A percentile compares a stretch with the other conserved stretches of the same genome.
Evolutionary conservation across 2,888 invertebrate genomes (phyloP).

Genomic region (Aphidoletes aphidimyza): DNA sequence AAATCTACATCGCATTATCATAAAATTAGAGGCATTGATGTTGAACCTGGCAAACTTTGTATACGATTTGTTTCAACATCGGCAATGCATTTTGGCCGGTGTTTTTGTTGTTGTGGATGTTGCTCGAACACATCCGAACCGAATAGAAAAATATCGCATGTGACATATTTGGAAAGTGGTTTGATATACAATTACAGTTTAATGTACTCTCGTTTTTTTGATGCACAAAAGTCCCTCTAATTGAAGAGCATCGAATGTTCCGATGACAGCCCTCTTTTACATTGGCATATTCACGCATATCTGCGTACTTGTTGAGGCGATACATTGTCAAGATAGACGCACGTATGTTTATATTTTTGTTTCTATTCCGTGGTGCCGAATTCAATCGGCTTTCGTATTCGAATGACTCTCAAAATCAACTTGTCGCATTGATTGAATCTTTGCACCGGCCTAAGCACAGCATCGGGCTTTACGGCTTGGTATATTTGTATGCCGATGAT

Average conservation of each 20-base stretch:
- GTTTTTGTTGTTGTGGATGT: not conserved
- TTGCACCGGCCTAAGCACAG: too few relatives aligned
- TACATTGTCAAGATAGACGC: not conserved
- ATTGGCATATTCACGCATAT: not conserved
- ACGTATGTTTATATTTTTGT: constrained; percentile 30
- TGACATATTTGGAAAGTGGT: constrained; percentile 44
- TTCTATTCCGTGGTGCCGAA: not conserved
- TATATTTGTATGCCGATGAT: constrained; percentile 17
- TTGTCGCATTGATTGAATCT: constrained; percentile 14
- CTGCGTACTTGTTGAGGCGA: constrained; percentile 48
- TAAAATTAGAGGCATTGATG: constrained; percentile 49
- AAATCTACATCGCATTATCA: constrained; percentile 41
- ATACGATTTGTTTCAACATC: not conserved
- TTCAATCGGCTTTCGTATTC: not conserved
- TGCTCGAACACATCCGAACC: too few relatives aligned
- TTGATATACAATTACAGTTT: constrained; percentile 48
- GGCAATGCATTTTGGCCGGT: not conserved
- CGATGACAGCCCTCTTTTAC: not conserved
- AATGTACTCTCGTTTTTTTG: constrained; percentile 4
- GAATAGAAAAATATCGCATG: constrained; percentile 35
- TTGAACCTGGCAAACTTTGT: constrained; percentile 5
- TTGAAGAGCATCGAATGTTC: not conserved
- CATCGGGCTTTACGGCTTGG: too few relatives aligned
- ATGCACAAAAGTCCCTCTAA: too few relatives aligned
- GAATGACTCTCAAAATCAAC: not conserved